Conservation (phyloP, 2,888 invertebrate species). For the Brachynemurus nebulosus region DNA sequence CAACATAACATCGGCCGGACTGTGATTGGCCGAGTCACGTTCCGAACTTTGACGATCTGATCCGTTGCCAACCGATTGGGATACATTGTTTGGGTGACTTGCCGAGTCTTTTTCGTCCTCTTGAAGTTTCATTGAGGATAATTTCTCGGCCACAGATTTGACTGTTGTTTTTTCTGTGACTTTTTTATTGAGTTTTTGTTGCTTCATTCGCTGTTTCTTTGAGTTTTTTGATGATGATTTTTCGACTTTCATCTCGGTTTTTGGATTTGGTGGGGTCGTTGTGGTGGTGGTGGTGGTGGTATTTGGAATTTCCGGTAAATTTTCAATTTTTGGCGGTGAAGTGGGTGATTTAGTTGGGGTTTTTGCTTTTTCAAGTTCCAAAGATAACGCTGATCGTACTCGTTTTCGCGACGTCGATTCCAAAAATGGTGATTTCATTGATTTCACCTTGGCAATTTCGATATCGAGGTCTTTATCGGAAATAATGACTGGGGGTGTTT, state of each 20-base stretch:
- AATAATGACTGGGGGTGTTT: constrained; percentile 40
- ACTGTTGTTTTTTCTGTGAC: neutral
- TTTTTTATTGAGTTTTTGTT: neutral
- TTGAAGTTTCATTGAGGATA: constrained; percentile 6
- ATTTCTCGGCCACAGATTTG: constrained; percentile 2
- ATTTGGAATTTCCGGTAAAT: neutral
- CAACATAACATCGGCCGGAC: constrained; percentile 56
- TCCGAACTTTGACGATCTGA: constrained; percentile 30
- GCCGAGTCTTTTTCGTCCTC: constrained; percentile 21
- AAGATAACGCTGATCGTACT: constrained; percentile 12
- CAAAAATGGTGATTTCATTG: constrained; percentile 37
- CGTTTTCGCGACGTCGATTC: constrained; percentile 26
- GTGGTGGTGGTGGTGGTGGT: neutral
- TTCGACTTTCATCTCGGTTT: neutral
- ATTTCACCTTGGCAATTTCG: constrained; percentile 48
- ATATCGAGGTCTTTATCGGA: constrained; percentile 54
- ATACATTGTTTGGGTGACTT: constrained; percentile 27
- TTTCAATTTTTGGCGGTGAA: neutral
- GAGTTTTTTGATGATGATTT: neutral
- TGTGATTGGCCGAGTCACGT: constrained; percentile 64
- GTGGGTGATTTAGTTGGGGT: neutral
- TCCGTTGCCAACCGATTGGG: constrained; percentile 28
- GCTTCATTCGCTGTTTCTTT: constrained; percentile 1
- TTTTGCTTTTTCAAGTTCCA: constrained; percentile 16
- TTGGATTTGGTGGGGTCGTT: neutral